These are phyloP conservation scores for Odocoileus hemionus DNA, from an alignment of 2,113 vertebrate genomes.

Conservation along the genomic window DNA sequence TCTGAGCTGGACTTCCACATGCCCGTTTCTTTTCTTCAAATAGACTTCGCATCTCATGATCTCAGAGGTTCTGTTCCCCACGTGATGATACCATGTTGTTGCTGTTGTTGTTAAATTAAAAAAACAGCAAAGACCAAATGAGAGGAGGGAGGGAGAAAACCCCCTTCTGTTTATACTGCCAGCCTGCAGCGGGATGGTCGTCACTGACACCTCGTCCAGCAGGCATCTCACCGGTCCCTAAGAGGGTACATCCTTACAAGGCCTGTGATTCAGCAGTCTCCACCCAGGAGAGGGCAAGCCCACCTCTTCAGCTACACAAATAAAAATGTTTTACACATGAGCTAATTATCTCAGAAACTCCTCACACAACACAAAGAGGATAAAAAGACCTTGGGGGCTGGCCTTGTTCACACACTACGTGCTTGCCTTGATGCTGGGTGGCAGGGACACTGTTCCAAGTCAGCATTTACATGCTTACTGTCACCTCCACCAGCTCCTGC, in stretches of 20 bases:
- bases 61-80: not conserved
- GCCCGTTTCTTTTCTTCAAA: not conserved
- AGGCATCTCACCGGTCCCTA: not conserved
- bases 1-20: not conserved
- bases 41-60: fast-evolving
- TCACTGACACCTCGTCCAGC: not conserved
- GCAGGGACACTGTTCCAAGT: not conserved
- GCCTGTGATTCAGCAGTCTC: not conserved
- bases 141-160: not conserved
- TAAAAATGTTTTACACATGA: fast-evolving
- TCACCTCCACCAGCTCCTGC: not conserved
- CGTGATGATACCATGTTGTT: not conserved
- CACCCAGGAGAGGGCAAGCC: too few species aligned
- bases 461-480: not conserved
- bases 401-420: not conserved
- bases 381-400: too few species aligned
- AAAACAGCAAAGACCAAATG: not conserved
- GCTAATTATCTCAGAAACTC: not conserved
- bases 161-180: not conserved
- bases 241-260: not conserved
- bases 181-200: not conserved
- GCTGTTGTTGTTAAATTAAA: not conserved
- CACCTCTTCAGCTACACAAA: too few species aligned
- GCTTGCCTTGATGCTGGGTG: not conserved
- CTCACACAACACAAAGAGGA: fast-evolving